A percentile compares a stretch with the other conserved stretches of the same genome.
Evolutionary conservation across 2,797 vertebrate species (phyloP).

Genomic region (Martes flavigula): DNA sequence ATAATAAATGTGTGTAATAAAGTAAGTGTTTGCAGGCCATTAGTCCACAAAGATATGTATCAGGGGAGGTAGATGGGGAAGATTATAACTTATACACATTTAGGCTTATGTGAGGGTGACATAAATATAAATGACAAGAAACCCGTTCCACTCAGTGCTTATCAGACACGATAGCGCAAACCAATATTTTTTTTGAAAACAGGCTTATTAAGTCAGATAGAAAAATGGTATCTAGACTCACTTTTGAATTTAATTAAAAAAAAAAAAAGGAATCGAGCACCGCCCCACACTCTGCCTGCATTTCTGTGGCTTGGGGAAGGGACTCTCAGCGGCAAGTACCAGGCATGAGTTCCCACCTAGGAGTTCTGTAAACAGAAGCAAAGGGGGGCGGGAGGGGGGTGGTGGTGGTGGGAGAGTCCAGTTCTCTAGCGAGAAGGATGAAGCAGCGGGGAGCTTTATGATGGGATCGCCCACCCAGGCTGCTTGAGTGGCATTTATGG

Average conservation of each 20-base stretch:
- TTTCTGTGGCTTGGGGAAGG: neutral
- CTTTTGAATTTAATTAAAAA: constrained; percentile 50
- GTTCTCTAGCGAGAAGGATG: neutral
- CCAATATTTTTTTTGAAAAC: constrained; percentile 31
- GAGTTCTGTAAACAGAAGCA: neutral
- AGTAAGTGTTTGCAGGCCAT: constrained; percentile 63
- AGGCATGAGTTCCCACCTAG: neutral
- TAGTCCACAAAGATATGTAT: constrained; percentile 64
- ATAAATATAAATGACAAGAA: constrained; percentile 58
- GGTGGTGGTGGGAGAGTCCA: neutral
- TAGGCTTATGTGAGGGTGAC: constrained; percentile 53
- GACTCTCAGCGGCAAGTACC: neutral
- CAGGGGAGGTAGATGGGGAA: constrained; percentile 5
- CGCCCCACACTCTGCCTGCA: neutral
- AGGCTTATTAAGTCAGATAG: constrained; percentile 63
- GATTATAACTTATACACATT: constrained; percentile 46
- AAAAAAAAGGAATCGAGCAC: neutral
- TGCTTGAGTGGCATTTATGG: constrained; percentile 27
- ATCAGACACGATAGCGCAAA: constrained; percentile 50
- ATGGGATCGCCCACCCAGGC: neutral
- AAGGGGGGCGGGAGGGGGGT: neutral
- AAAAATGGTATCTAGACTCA: constrained; percentile 44
- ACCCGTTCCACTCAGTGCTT: neutral
- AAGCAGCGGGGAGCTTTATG: neutral
- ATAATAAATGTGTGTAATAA: constrained; percentile 73